These are phyloP conservation scores for Zoanthus solanderi DNA, from an alignment of 92 coral and sea anemone genomes.

Conservation along the genomic window DNA sequence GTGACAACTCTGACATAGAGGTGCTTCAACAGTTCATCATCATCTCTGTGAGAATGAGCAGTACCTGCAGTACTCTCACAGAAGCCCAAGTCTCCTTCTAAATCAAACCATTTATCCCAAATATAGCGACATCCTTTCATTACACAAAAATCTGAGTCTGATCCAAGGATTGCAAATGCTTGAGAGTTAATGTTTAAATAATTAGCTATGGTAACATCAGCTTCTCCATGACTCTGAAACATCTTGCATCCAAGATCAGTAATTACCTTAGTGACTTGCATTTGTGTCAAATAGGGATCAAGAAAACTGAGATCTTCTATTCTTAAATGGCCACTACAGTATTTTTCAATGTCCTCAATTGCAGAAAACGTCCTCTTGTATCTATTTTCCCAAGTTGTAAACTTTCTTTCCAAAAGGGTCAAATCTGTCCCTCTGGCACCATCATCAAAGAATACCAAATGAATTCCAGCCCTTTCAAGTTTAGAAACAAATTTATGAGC, in stretches of 20 bases:
- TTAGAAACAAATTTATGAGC: conserved; percentile 8
- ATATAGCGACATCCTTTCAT: conserved; percentile 50
- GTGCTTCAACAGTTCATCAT: not conserved
- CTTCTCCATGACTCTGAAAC: conserved; percentile 49
- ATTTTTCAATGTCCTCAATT: conserved; percentile 29
- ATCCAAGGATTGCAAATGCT: conserved; percentile 51
- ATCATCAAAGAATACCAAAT: conserved; percentile 47
- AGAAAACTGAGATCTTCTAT: not conserved
- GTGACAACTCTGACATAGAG: conserved; percentile 29
- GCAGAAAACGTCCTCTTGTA: not conserved
- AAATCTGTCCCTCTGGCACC: conserved; percentile 24
- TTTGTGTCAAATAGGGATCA: not conserved
- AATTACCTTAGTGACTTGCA: conserved; percentile 9
- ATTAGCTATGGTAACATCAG: conserved; percentile 32
- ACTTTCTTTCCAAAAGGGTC: not conserved
- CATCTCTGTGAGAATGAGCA: not conserved
- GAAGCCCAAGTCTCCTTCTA: conserved; percentile 4
- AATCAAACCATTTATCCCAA: conserved; percentile 44
- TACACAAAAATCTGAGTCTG: conserved; percentile 55
- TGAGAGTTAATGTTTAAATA: conserved; percentile 17
- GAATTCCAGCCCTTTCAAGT: conserved; percentile 33
- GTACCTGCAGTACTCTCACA: not conserved
- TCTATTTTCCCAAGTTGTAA: conserved; percentile 28
- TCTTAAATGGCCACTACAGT: conserved; percentile 26
- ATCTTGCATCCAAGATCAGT: conserved; percentile 42